Percentiles rank a stretch among this genome's conserved stretches.
Evolutionary conservation across 2,797 vertebrate genomes (phyloP).

Genomic region (Xiphophorus birchmanni): DNA sequence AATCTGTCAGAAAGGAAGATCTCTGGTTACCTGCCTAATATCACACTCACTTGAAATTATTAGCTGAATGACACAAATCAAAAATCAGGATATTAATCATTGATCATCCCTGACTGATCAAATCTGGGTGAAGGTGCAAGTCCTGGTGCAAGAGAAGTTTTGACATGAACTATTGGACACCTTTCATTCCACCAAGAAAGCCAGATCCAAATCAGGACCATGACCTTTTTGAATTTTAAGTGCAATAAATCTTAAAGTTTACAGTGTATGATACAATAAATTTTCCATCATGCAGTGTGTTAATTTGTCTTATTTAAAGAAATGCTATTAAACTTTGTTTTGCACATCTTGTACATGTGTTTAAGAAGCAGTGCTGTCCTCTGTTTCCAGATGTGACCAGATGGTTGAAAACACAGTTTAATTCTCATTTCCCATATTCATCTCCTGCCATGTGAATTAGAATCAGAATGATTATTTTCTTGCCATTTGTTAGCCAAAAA

Average conservation of each 20-base stretch:
- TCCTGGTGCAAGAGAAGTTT: not conserved
- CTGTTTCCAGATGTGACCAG: not conserved
- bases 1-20: not conserved
- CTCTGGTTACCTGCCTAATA: not conserved
- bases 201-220: not conserved
- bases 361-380: not conserved
- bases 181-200: not conserved
- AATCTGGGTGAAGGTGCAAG: not conserved
- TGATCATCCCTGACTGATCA: not conserved
- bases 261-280: not conserved
- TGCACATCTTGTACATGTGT: not conserved
- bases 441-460: not conserved
- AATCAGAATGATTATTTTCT: not conserved
- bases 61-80: not conserved
- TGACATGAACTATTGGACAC: not conserved
- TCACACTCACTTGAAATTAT: not conserved
- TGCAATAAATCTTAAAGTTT: not conserved
- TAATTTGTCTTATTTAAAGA: not conserved
- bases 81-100: not conserved
- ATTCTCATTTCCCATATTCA: not conserved
- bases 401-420: not conserved
- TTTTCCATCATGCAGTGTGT: not conserved
- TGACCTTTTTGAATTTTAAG: not conserved
- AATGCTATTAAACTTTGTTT: not conserved
- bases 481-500: not conserved